Conservation (phyloP, 1,140 invertebrate species). For the Hydropsyche tenuis region DNA sequence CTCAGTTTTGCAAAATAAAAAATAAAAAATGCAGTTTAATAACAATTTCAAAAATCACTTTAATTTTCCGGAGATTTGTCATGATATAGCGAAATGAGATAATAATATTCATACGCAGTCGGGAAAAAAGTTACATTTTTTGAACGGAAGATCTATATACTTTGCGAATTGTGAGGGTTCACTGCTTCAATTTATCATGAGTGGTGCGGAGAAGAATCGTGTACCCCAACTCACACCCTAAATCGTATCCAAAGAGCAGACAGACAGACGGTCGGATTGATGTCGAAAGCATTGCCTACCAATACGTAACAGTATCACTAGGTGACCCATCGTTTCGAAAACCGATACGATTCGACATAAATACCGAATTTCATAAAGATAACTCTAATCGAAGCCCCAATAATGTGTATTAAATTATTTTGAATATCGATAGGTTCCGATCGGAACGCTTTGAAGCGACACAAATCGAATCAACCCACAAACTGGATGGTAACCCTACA, state of each 20-base stretch:
- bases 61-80: too few relatives aligned
- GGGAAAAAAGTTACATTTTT: background rate
- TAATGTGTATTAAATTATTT: too few relatives aligned
- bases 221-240: background rate
- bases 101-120: background rate
- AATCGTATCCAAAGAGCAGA: conserved; percentile 15
- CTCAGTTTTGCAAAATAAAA: background rate
- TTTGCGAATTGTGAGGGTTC: conserved; percentile 4
- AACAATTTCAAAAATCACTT: too few relatives aligned
- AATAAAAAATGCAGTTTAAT: background rate
- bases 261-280: conserved; percentile 40
- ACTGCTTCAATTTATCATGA: conserved; percentile 43
- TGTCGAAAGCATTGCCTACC: conserved; percentile 40
- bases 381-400: too few relatives aligned
- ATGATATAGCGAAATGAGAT: background rate
- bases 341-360: background rate
- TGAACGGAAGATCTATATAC: background rate
- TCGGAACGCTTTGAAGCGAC: too few relatives aligned
- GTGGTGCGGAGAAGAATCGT: conserved; percentile 26
- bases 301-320: conserved; percentile 36
- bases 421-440: too few relatives aligned
- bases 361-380: background rate
- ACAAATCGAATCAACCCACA: too few relatives aligned
- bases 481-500: conserved; percentile 21
- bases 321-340: conserved; percentile 16